Base-by-base conservation (phyloP, 92 coral and sea anemone species). In the Porites cylindrica region DNA sequence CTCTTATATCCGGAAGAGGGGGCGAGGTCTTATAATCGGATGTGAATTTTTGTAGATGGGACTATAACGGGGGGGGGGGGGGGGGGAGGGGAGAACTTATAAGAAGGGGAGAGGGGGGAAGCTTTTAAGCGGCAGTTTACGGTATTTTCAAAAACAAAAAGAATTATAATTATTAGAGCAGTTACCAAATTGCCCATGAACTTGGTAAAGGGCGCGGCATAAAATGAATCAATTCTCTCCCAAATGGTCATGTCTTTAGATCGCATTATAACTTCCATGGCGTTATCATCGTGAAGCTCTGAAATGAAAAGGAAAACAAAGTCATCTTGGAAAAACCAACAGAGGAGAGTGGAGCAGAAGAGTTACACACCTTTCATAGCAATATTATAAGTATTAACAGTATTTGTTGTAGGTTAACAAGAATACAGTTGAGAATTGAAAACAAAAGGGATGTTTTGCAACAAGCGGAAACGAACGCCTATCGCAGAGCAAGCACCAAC, bases 121-220 rank as follows among this genome's bases (percentile, higher is more conserved):
- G 6, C 47, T 38, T 38, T 38, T 38, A 38, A 38, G 47, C 5
- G 47, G 47, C 6, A 38, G 47, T 38, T 38, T 38, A 38, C 6
- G 47, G 77, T 71, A 18, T 19, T 50, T 8, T 11, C 7, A 54
- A 20, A 3, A 8, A 8, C 10, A 20, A 23, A 4, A 26, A 23
- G 14, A 56, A 79, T 54, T 54, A 54, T 9, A 54, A 54, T 56
- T 56, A 6, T 2, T 20, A 43, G 62, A 82, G 47, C 47, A 85
- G 95, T 90, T 85, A 96, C 99, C 86, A 96, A 95, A 80, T 95
- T 96, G 68, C 96, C 93, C 74, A 95, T 94, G 70, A 95, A 96
- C 85, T 96, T 96, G 68, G 97, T 95, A 43, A 95, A 95, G 2
- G 99, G 99, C 5, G 98, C 98, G 7, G 96, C 92, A 76, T 96